phyloP scores from a whole-genome alignment of 2,113 vertebrate genomes.

The Pionites leucogaster region DNA sequence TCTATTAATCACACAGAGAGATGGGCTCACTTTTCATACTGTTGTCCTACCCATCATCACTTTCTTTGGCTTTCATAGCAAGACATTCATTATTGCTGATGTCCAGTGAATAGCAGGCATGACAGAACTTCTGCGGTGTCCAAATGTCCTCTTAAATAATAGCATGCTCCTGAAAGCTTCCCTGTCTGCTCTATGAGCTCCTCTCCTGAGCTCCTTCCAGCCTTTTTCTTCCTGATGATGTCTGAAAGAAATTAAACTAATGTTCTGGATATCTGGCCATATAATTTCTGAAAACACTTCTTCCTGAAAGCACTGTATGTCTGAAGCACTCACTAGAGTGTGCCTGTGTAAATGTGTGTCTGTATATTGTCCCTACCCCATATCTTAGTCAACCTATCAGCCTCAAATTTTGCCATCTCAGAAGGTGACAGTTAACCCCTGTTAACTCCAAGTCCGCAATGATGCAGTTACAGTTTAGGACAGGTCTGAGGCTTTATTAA shows the following conservation, averaged over 20 bases:
- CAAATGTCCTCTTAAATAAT: background rate
- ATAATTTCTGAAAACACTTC: background rate
- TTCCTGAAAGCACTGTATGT: background rate
- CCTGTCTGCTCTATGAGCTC: background rate
- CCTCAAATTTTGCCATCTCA: background rate
- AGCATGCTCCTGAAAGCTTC: background rate
- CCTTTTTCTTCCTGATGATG: background rate
- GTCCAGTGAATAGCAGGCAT: background rate
- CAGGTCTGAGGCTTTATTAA: background rate
- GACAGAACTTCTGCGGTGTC: background rate
- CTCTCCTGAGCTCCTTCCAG: background rate
- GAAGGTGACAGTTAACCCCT: background rate
- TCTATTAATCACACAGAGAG: background rate
- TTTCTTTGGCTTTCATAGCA: background rate
- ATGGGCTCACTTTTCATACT: background rate
- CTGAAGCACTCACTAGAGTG: background rate
- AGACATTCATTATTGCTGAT: background rate
- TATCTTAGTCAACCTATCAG: background rate
- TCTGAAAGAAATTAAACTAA: background rate
- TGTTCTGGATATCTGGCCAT: background rate
- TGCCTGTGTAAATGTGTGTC: background rate
- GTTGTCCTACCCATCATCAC: background rate
- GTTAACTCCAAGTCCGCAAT: background rate
- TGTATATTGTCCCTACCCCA: background rate
- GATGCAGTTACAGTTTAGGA: background rate